These are phyloP conservation scores for Rousettus madagascariensis DNA, from an alignment of 2,797 vertebrate genomes.

Conservation along the genomic window DNA sequence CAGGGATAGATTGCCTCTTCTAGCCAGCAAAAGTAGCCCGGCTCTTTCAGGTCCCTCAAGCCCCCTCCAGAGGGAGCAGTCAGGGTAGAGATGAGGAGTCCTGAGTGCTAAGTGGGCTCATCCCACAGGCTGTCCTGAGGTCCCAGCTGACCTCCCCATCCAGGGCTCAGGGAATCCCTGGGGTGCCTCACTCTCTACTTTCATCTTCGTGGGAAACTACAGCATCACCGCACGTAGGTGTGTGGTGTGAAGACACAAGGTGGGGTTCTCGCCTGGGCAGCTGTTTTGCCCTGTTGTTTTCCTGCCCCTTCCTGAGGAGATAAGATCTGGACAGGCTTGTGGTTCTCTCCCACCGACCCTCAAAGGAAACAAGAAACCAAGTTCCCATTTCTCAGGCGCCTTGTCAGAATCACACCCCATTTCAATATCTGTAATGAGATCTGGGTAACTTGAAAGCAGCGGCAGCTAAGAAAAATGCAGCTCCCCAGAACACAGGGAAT, in stretches of 20 bases:
- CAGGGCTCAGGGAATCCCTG: constrained; percentile 50
- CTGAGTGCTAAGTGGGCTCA: background rate
- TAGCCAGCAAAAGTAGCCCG: background rate
- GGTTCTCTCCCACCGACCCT: constrained; percentile 41
- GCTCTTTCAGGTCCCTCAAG: background rate
- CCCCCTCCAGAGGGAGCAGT: background rate
- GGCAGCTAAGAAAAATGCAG: background rate
- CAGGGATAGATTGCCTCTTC: background rate
- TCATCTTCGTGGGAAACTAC: constrained; percentile 61
- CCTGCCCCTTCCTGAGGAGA: constrained; percentile 65
- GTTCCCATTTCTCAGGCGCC: constrained; percentile 33
- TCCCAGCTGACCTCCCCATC: background rate
- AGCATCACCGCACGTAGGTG: constrained; percentile 41
- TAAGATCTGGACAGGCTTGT: constrained; percentile 48
- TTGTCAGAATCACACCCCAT: background rate
- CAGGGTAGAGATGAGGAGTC: background rate
- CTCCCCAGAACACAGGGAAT: constrained; percentile 41
- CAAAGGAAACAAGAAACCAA: constrained; percentile 6
- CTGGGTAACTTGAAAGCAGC: background rate
- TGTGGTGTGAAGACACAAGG: constrained; percentile 27
- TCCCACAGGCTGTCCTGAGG: fast-evolving
- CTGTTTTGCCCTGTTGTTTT: constrained; percentile 41
- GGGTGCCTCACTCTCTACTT: background rate
- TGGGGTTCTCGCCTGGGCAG: background rate
- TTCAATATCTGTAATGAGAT: background rate